A percentile compares a stretch with the other conserved stretches of the same genome.
Evolutionary conservation across 2,888 invertebrate species (phyloP).

Genomic region (Drosophila melanosoma): DNA sequence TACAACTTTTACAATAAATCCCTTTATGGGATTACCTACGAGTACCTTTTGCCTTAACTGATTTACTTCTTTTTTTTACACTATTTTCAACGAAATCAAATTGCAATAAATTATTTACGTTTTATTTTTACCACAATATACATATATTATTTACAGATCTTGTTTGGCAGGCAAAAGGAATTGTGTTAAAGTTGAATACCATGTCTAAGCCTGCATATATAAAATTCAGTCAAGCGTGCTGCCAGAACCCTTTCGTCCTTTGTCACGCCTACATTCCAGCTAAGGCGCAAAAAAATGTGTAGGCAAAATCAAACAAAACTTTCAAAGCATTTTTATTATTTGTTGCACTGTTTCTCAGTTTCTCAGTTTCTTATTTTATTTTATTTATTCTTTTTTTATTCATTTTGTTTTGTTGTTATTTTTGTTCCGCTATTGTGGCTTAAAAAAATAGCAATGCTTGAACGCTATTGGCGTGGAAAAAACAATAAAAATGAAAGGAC

Average conservation of each 20-base stretch:
- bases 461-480: slow-evolving; percentile 48
- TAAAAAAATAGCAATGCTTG: slow-evolving; percentile 51
- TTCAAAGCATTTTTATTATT: slow-evolving; percentile 66
- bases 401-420: neutral
- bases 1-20: neutral
- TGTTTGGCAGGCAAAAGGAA: slow-evolving; percentile 8
- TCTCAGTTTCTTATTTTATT: slow-evolving; percentile 19
- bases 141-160: slow-evolving; percentile 43
- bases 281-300: slow-evolving; percentile 14
- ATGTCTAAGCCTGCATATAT: slow-evolving; percentile 20
- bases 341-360: slow-evolving; percentile 38
- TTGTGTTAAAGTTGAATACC: slow-evolving; percentile 23
- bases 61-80: neutral
- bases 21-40: neutral
- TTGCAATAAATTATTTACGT: neutral
- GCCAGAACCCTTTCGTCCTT: slow-evolving; percentile 51
- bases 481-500: slow-evolving; percentile 45
- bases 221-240: slow-evolving; percentile 19
- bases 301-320: slow-evolving; percentile 58
- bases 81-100: neutral
- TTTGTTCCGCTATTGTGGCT: slow-evolving; percentile 47
- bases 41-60: neutral
- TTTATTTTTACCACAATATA: slow-evolving; percentile 23
- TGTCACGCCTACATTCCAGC: slow-evolving; percentile 54
- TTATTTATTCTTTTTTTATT: slow-evolving; percentile 24